phyloP scores from a whole-genome alignment of 1,140 invertebrate genomes.

The Odontomachus brunneus region DNA sequence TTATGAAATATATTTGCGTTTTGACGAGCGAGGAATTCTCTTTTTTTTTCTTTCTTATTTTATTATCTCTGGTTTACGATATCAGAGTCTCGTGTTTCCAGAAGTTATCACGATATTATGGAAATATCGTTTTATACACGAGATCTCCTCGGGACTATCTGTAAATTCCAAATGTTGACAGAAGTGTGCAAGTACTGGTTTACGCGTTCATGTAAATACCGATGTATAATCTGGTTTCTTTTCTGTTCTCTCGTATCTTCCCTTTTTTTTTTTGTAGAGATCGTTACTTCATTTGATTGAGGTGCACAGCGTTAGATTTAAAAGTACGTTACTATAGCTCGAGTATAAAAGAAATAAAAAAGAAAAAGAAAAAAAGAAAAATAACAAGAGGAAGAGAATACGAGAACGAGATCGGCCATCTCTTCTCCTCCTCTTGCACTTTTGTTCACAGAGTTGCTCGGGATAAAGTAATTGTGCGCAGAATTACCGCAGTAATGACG shows the following conservation, averaged over 20 bases:
- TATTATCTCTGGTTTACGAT: conserved; percentile 10
- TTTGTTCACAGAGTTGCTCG: conserved; percentile 59
- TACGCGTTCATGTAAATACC: conserved; percentile 74
- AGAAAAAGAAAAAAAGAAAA: conserved; percentile 21
- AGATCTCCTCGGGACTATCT: conserved; percentile 51
- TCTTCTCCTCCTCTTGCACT: conserved; percentile 49
- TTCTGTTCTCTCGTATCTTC: conserved; percentile 7
- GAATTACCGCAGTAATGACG: conserved; percentile 41
- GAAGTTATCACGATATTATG: conserved; percentile 42
- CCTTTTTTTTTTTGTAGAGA: conserved; percentile 56
- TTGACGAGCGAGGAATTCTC: not conserved
- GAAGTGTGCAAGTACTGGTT: conserved; percentile 26
- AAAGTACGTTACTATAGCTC: conserved; percentile 55
- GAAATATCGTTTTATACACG: conserved; percentile 33
- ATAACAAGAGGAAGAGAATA: conserved; percentile 25
- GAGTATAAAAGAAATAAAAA: conserved; percentile 47
- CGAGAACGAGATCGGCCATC: not conserved
- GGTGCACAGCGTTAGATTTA: conserved; percentile 59
- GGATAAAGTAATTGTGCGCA: conserved; percentile 59
- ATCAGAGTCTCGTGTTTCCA: conserved; percentile 18
- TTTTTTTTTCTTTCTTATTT: not conserved
- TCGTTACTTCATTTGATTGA: conserved; percentile 70
- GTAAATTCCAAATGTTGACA: conserved; percentile 71
- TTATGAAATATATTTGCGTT: conserved; percentile 61
- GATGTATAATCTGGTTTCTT: conserved; percentile 76